phyloP scores from a whole-genome alignment of 2,797 vertebrate genomes.

The Streptopelia turtur region DNA sequence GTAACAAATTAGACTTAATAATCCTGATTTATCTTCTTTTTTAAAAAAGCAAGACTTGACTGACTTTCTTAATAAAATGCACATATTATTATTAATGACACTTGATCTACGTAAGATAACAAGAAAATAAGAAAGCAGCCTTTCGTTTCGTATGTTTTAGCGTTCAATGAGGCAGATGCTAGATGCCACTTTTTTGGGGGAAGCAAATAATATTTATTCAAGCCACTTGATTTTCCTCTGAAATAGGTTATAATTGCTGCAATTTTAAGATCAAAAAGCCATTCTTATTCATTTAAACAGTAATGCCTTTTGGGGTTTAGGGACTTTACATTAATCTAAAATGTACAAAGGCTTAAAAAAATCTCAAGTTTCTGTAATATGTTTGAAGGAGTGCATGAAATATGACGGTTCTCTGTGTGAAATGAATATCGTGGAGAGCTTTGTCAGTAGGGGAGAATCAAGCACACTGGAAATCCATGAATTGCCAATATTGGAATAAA shows the following conservation, averaged over 20 bases:
- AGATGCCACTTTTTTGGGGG: slow-evolving; percentile 11
- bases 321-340: slow-evolving; percentile 48
- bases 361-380: not conserved
- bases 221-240: slow-evolving; percentile 70
- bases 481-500: not conserved
- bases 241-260: slow-evolving; percentile 60
- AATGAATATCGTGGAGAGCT: not conserved
- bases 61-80: not conserved
- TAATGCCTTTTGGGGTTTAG: slow-evolving; percentile 8
- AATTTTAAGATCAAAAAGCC: slow-evolving; percentile 70
- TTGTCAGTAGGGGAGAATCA: slow-evolving; percentile 31
- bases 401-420: slow-evolving; percentile 10
- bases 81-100: slow-evolving; percentile 47
- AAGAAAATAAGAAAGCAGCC: slow-evolving; percentile 2
- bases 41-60: slow-evolving; percentile 7
- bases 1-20: slow-evolving; percentile 38
- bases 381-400: slow-evolving; percentile 38
- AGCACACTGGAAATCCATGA: slow-evolving; percentile 28
- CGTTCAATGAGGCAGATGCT: slow-evolving; percentile 48
- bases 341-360: slow-evolving; percentile 15
- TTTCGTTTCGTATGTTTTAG: not conserved
- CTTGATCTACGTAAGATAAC: slow-evolving; percentile 46
- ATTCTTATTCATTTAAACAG: slow-evolving; percentile 37
- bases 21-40: slow-evolving; percentile 5
- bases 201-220: slow-evolving; percentile 67